A percentile compares a stretch with the other conserved stretches of the same genome.
Evolutionary conservation across 2,113 vertebrate genomes (phyloP).

Genomic region (Phylloscopus whistleri): DNA sequence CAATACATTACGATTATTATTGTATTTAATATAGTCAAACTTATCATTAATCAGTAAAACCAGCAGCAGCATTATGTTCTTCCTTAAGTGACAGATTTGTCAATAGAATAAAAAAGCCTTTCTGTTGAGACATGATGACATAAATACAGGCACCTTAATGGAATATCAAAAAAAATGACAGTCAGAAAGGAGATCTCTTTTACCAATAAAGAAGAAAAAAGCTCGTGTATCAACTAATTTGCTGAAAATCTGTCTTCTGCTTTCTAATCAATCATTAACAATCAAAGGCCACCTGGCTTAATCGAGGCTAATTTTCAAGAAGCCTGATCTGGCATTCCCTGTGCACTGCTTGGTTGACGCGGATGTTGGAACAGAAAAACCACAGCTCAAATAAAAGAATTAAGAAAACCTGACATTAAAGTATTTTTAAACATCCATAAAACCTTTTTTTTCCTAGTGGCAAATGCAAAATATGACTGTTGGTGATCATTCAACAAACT

Average conservation of each 20-base stretch:
- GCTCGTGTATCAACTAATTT: background rate
- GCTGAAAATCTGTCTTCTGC: slow-evolving; percentile 36
- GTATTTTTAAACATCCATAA: background rate
- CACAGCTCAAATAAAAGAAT: background rate
- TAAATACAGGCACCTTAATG: background rate
- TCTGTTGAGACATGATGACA: background rate
- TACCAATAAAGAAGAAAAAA: background rate
- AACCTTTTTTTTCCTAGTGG: background rate
- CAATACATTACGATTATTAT: slow-evolving; percentile 14
- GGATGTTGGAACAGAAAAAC: background rate
- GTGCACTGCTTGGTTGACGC: background rate
- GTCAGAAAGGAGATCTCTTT: background rate
- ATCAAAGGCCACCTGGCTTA: slow-evolving; percentile 36
- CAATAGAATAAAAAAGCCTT: background rate
- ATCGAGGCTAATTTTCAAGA: slow-evolving; percentile 25
- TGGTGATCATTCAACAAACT: background rate
- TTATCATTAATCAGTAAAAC: background rate
- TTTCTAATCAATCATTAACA: slow-evolving; percentile 15
- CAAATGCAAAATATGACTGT: background rate
- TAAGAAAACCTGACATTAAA: background rate
- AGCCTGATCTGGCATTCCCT: background rate
- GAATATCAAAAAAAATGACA: background rate
- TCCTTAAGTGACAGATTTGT: background rate
- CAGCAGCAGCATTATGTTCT: background rate
- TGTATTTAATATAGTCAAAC: background rate